These are phyloP conservation scores for Pseudomugil gertrudae DNA, from an alignment of 2,797 vertebrate species.

Conservation along the genomic window DNA sequence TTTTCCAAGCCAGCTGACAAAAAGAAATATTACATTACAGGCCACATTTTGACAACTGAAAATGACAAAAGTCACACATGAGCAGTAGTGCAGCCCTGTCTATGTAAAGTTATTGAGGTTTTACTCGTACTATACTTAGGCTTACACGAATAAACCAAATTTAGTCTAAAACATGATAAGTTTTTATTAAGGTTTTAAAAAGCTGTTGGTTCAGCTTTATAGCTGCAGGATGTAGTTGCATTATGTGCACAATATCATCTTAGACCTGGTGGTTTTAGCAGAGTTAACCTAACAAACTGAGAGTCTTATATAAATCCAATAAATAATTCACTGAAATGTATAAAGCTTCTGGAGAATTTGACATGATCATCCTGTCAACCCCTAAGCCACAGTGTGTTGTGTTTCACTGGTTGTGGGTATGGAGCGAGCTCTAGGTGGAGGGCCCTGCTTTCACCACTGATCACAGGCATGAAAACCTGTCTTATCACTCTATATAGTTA, in stretches of 20 bases:
- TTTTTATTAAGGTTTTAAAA: constrained; percentile 1
- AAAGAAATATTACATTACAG: background rate
- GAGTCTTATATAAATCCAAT: constrained; percentile 2
- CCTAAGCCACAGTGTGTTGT: constrained; percentile 66
- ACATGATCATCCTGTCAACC: constrained; percentile 27
- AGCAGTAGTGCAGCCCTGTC: constrained; percentile 20
- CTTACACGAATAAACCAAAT: constrained; percentile 1
- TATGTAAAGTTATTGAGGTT: constrained; percentile 5
- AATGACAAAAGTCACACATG: constrained; percentile 6
- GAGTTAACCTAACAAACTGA: background rate
- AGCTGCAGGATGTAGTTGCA: background rate
- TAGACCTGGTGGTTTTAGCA: background rate
- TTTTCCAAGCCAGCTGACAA: background rate
- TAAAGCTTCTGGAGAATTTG: background rate
- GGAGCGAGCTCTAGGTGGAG: constrained; percentile 46
- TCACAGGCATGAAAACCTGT: constrained; percentile 18
- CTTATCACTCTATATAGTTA: constrained; percentile 11
- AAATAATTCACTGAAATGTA: background rate
- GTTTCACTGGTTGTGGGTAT: constrained; percentile 53
- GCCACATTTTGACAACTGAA: constrained; percentile 6
- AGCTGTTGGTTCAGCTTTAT: background rate
- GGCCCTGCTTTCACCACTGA: constrained; percentile 32
- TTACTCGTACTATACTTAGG: constrained; percentile 12
- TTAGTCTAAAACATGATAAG: background rate
- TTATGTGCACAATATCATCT: constrained; percentile 1